Conservation (phyloP, 2,888 invertebrate genomes). For the Thumatha senex region DNA sequence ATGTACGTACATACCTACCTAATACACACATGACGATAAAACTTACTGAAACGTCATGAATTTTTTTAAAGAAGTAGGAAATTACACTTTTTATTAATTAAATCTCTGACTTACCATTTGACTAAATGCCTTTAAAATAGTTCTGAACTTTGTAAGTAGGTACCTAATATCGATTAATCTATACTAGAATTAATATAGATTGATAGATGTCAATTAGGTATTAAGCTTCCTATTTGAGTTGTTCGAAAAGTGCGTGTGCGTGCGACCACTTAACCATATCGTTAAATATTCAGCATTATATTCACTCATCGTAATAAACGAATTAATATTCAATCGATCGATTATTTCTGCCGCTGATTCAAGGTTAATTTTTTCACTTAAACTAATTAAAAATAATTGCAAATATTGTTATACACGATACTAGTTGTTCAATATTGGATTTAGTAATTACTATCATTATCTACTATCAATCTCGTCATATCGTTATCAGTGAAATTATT, state of each 20-base stretch:
- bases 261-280: constrained; percentile 67
- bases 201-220: no score
- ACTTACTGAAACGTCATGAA: no score
- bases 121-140: no score
- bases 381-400: constrained; percentile 58
- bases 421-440: constrained; percentile 29
- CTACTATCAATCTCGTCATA: background rate
- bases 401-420: constrained; percentile 36
- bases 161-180: no score
- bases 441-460: constrained; percentile 19
- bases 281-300: constrained; percentile 68
- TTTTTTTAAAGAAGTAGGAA: no score
- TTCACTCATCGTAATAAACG: constrained; percentile 59
- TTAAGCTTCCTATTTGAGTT: no score
- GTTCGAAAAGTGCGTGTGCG: constrained; percentile 48
- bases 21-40: no score
- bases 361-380: constrained; percentile 69
- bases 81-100: no score
- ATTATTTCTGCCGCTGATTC: constrained; percentile 64
- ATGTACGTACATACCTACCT: no score
- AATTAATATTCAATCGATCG: constrained; percentile 73
- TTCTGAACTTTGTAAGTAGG: no score
- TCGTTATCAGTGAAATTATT: background rate
- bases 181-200: no score
- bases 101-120: no score